phyloP scores from a whole-genome alignment of 2,797 vertebrate genomes.

The Gobionotothen gibberifrons region DNA sequence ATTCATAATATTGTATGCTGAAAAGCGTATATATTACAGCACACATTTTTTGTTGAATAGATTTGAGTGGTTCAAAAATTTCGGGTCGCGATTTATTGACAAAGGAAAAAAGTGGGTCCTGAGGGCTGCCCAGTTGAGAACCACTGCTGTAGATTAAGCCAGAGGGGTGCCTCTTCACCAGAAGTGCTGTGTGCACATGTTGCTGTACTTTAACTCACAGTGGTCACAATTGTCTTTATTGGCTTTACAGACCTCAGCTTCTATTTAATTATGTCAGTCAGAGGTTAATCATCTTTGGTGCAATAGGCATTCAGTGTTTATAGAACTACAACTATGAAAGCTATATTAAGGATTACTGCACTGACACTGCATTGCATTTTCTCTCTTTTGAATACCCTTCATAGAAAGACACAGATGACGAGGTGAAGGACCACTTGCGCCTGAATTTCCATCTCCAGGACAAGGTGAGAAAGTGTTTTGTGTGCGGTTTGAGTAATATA shows the following conservation, averaged over 20 bases:
- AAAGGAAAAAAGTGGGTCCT: too few species aligned
- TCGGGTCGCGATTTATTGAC: too few species aligned
- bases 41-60: too few species aligned
- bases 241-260: not conserved
- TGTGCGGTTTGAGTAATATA: not conserved
- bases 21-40: too few species aligned
- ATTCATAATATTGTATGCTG: too few species aligned
- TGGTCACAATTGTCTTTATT: not conserved
- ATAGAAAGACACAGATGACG: constrained; percentile 97
- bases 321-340: not conserved
- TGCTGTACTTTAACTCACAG: not conserved
- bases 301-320: not conserved
- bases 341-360: not conserved
- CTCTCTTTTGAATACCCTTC: constrained; percentile 19
- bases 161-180: not conserved
- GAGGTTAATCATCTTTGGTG: not conserved
- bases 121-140: too few species aligned
- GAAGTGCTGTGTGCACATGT: not conserved
- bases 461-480: constrained; percentile 84
- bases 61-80: too few species aligned
- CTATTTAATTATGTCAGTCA: not conserved
- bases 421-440: constrained; percentile 93
- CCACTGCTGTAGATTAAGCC: not conserved
- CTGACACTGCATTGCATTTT: not conserved
- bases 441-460: constrained; percentile 96